Evolutionary conservation across 1,140 invertebrate genomes (phyloP).

Genomic region (Platorchestia sp.): DNA sequence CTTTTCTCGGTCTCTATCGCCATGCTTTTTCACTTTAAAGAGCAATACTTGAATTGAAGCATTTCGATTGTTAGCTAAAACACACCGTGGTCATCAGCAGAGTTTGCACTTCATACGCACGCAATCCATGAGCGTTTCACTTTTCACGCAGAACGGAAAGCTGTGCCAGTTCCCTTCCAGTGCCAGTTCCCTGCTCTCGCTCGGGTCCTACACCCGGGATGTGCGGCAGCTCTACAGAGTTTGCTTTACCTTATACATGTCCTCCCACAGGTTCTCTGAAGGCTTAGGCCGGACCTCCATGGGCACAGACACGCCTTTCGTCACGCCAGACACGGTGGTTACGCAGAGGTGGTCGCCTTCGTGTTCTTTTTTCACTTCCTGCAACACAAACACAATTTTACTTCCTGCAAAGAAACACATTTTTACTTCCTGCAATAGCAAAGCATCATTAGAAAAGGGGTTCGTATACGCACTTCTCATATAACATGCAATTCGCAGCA

Average conservation of each 20-base stretch:
- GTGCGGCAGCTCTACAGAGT: too few relatives aligned
- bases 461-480: too few relatives aligned
- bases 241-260: conserved; percentile 7
- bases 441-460: too few relatives aligned
- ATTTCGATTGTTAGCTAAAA: neutral
- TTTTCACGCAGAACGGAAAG: neutral
- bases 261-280: neutral
- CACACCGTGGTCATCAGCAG: neutral
- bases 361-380: conserved; percentile 35
- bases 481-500: too few relatives aligned
- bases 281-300: neutral
- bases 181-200: neutral
- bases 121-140: neutral
- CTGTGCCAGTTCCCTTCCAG: neutral
- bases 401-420: too few relatives aligned
- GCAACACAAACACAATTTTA: neutral
- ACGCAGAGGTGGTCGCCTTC: conserved; percentile 34
- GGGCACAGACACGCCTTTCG: neutral
- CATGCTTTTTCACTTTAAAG: neutral
- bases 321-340: neutral
- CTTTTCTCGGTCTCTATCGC: too few relatives aligned
- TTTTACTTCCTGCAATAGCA: too few relatives aligned
- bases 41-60: neutral
- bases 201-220: neutral
- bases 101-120: neutral